A percentile compares a stretch with the other conserved stretches of the same genome.
These are phyloP conservation scores for Brachionus manjavacas DNA, from an alignment of 1,140 invertebrate genomes.

Conservation along the genomic window DNA sequence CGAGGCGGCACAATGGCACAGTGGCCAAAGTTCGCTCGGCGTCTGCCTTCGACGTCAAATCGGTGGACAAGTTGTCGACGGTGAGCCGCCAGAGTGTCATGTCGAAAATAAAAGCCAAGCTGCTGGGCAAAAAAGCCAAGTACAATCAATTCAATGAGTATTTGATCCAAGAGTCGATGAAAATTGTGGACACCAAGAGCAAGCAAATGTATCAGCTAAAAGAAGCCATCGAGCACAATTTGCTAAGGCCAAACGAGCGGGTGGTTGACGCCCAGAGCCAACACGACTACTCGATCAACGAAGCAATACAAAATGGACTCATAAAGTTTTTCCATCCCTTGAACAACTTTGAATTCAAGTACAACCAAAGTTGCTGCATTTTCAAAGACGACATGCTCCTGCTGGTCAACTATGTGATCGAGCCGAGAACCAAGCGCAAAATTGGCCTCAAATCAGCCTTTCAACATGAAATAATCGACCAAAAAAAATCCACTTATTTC, in stretches of 20 bases:
- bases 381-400: slow-evolving; percentile 4
- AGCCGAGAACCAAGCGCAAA: neutral
- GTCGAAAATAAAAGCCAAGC: neutral
- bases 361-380: slow-evolving; percentile 29
- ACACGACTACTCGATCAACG: neutral
- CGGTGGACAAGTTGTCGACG: neutral
- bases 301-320: neutral
- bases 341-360: slow-evolving; percentile 41
- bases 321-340: slow-evolving; percentile 39
- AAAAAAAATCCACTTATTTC: neutral
- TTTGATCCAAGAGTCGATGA: neutral
- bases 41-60: neutral
- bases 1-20: neutral
- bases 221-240: neutral
- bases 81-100: neutral
- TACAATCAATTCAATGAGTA: neutral
- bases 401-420: slow-evolving; percentile 23
- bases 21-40: neutral
- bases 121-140: slow-evolving; percentile 22
- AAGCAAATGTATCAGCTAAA: neutral
- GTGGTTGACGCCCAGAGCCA: neutral
- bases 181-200: neutral
- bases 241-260: neutral
- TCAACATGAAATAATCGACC: neutral
- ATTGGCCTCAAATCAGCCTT: slow-evolving; percentile 19